phyloP scores from a whole-genome alignment of 2,113 vertebrate genomes.

The Cathartes aura region DNA sequence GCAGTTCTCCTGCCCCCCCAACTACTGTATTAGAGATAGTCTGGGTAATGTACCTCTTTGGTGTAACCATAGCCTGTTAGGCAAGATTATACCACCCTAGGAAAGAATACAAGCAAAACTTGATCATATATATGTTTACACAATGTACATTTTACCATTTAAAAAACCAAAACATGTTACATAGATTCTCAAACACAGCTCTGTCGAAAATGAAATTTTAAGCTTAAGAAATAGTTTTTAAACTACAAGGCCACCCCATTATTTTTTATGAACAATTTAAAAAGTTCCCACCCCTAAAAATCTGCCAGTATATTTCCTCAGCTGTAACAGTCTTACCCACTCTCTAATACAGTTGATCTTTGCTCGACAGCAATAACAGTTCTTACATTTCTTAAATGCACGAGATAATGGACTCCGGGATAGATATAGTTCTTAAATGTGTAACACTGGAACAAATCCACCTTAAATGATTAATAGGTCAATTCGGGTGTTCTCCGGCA shows the following conservation, averaged over 20 bases:
- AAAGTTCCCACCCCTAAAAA: constrained; percentile 83
- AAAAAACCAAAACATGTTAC: constrained; percentile 69
- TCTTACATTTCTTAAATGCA: constrained; percentile 39
- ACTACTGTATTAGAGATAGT: constrained; percentile 64
- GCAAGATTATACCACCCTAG: constrained; percentile 70
- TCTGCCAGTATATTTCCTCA: constrained; percentile 55
- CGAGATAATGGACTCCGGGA: neutral
- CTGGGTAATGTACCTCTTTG: constrained; percentile 74
- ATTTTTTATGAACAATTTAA: constrained; percentile 73
- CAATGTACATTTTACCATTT: constrained; percentile 69
- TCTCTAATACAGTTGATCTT: constrained; percentile 27
- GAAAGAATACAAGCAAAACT: constrained; percentile 63
- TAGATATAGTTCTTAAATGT: neutral
- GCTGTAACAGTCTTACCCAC: constrained; percentile 43
- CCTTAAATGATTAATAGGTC: constrained; percentile 1
- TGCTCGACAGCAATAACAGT: constrained; percentile 19
- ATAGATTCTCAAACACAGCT: constrained; percentile 75
- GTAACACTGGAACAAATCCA: constrained; percentile 18
- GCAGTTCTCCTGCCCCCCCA: constrained; percentile 66
- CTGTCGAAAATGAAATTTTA: constrained; percentile 72
- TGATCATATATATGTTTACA: constrained; percentile 66
- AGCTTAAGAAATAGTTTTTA: constrained; percentile 76
- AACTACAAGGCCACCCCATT: constrained; percentile 78
- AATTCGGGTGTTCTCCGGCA: neutral
- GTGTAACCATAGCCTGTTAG: constrained; percentile 64